Base-by-base conservation (phyloP, 2,888 invertebrate genomes). In the Ischnura elegans region DNA sequence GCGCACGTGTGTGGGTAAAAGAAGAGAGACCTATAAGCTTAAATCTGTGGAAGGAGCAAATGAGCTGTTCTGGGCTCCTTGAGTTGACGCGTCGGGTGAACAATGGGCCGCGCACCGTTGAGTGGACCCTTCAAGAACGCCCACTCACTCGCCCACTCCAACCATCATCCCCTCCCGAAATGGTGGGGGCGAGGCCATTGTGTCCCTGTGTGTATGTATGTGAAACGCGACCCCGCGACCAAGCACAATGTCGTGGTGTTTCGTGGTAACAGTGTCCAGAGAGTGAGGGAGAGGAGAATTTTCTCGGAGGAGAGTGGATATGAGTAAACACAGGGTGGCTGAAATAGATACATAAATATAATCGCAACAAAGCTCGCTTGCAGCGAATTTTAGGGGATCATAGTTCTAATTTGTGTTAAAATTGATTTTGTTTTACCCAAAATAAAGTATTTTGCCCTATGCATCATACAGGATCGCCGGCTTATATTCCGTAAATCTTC, bases 1-100 rank as follows among this genome's bases (percentile, higher is more conserved):
- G 76, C 66, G 29, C 66, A 66, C 66, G 29, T 76, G 36, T n/a
- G n/a, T n/a, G n/a, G n/a, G n/a, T n/a, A n/a, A n/a, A 36, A 76
- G 76, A n/a, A n/a, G 36, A n/a, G 76, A 76, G 76, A 76, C 36
- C 76, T 76, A 76, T 76, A 76, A 36, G 76, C 76, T 76, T n/a
- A 76, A 76, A 76, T 76, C 76, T 36, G 25, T 76, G 76, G 36
- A 76, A 76, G 10, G 13, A 36, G 76, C 76, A 76, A 76, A 76
- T 76, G 76, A 76, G 76, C 76, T 36, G 76, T 36, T 76, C 76
- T 29, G 36, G 76, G 76, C 29, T 76, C 76, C 76, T 76, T 76
- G 76, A 76, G 76, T 36, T 21, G 76, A 29, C 76, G 76, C 25
- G 87, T 55, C 8, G 25, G 51, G 29, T 10, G 51, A 43, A 55